Evolutionary conservation across 2,888 invertebrate genomes (phyloP).

Genomic region (Metopia argyrocephala): DNA sequence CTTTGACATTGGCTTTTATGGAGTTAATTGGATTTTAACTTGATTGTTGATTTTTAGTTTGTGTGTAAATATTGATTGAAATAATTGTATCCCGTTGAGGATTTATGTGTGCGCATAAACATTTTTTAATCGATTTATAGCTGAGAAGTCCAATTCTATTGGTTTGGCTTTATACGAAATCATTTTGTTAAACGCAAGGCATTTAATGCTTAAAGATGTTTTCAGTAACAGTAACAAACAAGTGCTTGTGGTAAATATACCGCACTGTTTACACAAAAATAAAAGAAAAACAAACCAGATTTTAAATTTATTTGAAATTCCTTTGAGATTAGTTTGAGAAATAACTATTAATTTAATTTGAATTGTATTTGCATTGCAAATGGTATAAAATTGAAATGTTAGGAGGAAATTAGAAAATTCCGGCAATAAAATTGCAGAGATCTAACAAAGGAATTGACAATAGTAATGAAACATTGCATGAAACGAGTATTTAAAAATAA

Average conservation of each 20-base stretch:
- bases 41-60: conserved; percentile 65
- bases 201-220: background rate
- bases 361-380: background rate
- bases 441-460: too few species aligned
- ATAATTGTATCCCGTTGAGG: conserved; percentile 62
- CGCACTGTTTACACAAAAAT: background rate
- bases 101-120: conserved; percentile 63
- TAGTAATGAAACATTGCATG: too few species aligned
- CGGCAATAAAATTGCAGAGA: too few species aligned
- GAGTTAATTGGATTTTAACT: conserved; percentile 76
- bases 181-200: background rate
- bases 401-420: too few species aligned
- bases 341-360: background rate
- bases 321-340: background rate
- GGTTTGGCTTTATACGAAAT: background rate
- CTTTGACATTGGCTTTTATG: conserved; percentile 69
- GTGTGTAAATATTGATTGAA: conserved; percentile 67
- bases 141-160: background rate
- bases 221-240: background rate
- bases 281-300: background rate
- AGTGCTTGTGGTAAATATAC: background rate
- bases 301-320: background rate
- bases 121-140: conserved; percentile 61
- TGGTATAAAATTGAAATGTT: background rate
- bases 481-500: too few species aligned